Evolutionary conservation across 2,797 vertebrate species (phyloP).

Genomic region (Botia kubotai): DNA sequence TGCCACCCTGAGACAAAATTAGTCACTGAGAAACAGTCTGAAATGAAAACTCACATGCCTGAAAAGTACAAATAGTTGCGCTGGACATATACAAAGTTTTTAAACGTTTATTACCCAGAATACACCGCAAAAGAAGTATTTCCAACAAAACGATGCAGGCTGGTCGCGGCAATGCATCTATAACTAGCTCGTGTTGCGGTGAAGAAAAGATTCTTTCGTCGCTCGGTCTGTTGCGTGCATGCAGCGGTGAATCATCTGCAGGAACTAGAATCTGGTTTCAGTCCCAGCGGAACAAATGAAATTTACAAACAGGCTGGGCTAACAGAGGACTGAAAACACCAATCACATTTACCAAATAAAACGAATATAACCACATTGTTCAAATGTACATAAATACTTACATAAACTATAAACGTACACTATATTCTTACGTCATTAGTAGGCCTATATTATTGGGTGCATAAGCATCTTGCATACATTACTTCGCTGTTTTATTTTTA

Average conservation of each 20-base stretch:
- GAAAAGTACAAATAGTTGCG: slow-evolving; percentile 6
- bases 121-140: background rate
- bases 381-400: too few relatives aligned
- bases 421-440: too few relatives aligned
- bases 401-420: too few relatives aligned
- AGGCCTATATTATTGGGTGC: too few relatives aligned
- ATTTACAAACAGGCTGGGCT: slow-evolving; percentile 61
- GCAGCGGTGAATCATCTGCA: slow-evolving; percentile 62
- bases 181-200: background rate
- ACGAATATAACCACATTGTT: background rate
- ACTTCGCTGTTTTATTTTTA: too few relatives aligned
- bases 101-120: background rate
- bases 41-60: slow-evolving; percentile 60
- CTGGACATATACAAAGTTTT: slow-evolving; percentile 33
- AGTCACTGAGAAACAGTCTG: background rate
- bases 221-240: slow-evolving; percentile 36
- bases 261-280: slow-evolving; percentile 63
- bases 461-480: too few relatives aligned
- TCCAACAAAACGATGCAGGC: background rate
- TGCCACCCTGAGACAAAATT: background rate
- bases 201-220: slow-evolving; percentile 24
- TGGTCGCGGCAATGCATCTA: background rate
- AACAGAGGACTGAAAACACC: background rate
- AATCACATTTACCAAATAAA: too few relatives aligned
- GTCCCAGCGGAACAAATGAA: slow-evolving; percentile 56